Evolutionary conservation across 2,797 vertebrate genomes (phyloP).

Genomic region (Orestias chungarensis): DNA sequence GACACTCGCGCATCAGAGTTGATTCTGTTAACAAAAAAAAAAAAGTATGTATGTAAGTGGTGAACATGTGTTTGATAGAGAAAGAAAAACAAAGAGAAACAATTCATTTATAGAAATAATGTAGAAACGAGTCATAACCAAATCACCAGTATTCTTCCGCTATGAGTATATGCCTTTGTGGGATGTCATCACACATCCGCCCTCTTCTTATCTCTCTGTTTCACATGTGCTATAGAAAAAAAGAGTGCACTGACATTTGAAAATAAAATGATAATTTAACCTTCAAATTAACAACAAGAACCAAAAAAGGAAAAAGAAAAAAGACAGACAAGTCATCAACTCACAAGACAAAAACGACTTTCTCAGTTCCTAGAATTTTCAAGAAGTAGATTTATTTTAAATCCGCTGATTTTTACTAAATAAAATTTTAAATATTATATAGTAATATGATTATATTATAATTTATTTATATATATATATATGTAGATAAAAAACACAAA

Average conservation of each 20-base stretch:
- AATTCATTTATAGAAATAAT: slow-evolving; percentile 58
- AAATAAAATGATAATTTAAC: neutral
- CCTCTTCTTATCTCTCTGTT: slow-evolving; percentile 42
- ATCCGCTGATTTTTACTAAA: no score
- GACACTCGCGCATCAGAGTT: neutral
- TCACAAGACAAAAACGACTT: neutral
- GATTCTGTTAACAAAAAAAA: no score
- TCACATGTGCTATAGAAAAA: slow-evolving; percentile 28
- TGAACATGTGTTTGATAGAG: neutral
- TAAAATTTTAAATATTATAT: no score
- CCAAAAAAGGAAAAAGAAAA: neutral
- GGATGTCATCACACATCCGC: slow-evolving; percentile 45
- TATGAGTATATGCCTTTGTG: slow-evolving; percentile 38
- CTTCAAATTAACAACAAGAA: neutral
- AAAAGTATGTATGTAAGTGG: neutral
- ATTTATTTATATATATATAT: no score
- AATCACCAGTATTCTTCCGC: slow-evolving; percentile 36
- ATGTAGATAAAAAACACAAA: no score
- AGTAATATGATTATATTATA: no score
- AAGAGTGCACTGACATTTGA: neutral
- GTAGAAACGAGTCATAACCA: slow-evolving; percentile 52
- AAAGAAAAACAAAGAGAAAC: neutral
- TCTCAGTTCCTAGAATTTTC: neutral
- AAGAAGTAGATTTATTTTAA: neutral
- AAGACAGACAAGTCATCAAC: no score